These are phyloP conservation scores for Lasioglossum leucozonium DNA, from an alignment of 2,888 invertebrate genomes.

Conservation along the genomic window DNA sequence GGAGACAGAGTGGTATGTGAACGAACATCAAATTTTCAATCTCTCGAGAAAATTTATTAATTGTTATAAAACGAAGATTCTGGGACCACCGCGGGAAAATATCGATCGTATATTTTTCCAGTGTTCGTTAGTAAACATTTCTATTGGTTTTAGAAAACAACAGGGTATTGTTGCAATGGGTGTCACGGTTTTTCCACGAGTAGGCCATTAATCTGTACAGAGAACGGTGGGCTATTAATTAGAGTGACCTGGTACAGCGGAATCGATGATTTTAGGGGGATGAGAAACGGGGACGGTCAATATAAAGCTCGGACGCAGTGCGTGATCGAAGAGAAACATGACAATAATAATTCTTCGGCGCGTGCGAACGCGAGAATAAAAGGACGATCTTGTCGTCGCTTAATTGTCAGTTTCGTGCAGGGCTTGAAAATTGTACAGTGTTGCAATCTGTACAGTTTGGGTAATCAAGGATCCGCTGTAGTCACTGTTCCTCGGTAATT, in stretches of 20 bases:
- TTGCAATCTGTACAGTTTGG: no score
- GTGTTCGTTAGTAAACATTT: neutral
- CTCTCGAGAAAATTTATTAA: no score
- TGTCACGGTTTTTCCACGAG: neutral
- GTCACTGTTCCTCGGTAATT: no score
- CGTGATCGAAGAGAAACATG: neutral
- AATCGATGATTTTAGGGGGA: neutral
- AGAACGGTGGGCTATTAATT: neutral
- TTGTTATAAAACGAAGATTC: neutral
- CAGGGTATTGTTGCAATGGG: neutral
- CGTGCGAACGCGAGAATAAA: neutral
- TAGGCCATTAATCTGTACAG: neutral
- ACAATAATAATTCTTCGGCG: neutral
- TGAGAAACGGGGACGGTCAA: neutral
- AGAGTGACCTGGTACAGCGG: neutral
- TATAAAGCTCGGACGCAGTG: no score
- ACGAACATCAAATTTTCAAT: slow-evolving; percentile 23
- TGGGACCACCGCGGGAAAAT: neutral
- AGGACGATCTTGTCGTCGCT: neutral
- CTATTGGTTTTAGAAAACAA: neutral
- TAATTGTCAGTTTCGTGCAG: no score
- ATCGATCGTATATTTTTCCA: neutral
- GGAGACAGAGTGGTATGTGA: slow-evolving; percentile 93
- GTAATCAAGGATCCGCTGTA: no score
- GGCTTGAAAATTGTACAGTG: no score